A percentile compares a stretch with the other conserved stretches of the same genome.
Conservation (phyloP, 2,797 vertebrate genomes). For the Pseudomugil tenellus region DNA sequence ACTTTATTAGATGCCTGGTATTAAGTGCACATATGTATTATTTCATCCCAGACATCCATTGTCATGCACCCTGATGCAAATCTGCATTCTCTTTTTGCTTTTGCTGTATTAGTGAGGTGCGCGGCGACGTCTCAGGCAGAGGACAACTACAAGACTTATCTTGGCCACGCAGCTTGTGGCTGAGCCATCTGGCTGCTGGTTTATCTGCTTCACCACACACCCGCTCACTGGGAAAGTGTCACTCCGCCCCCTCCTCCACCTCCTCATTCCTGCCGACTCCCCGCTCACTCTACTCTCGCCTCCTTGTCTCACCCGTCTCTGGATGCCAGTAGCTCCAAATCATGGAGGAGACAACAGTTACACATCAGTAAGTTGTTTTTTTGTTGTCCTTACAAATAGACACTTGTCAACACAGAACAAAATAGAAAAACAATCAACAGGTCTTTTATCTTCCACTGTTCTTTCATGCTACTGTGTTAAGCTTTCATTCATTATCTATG, state of each 20-base stretch:
- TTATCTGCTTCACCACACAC: slow-evolving; percentile 76
- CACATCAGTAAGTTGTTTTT: slow-evolving; percentile 74
- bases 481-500: slow-evolving; percentile 6
- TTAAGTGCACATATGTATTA: slow-evolving; percentile 16
- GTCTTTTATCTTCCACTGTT: slow-evolving; percentile 42
- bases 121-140: slow-evolving; percentile 39
- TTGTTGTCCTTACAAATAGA: slow-evolving; percentile 30
- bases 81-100: slow-evolving; percentile 48
- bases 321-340: slow-evolving; percentile 52
- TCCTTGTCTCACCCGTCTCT: slow-evolving; percentile 46
- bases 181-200: slow-evolving; percentile 52
- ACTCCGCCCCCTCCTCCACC: slow-evolving; percentile 37
- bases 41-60: slow-evolving; percentile 26
- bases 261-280: slow-evolving; percentile 69
- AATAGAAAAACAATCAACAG: slow-evolving; percentile 40
- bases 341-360: slow-evolving; percentile 70
- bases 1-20: slow-evolving; percentile 1
- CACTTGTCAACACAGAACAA: slow-evolving; percentile 40
- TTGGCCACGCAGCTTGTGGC: slow-evolving; percentile 70
- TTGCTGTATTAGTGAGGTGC: slow-evolving; percentile 33
- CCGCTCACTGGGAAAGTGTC: slow-evolving; percentile 72
- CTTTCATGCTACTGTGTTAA: slow-evolving; percentile 13
- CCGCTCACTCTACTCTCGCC: slow-evolving; percentile 40
- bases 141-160: slow-evolving; percentile 72
- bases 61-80: slow-evolving; percentile 43